Evolutionary conservation across 2,797 vertebrate species (phyloP).

Genomic region (Bucorvus abyssinicus): DNA sequence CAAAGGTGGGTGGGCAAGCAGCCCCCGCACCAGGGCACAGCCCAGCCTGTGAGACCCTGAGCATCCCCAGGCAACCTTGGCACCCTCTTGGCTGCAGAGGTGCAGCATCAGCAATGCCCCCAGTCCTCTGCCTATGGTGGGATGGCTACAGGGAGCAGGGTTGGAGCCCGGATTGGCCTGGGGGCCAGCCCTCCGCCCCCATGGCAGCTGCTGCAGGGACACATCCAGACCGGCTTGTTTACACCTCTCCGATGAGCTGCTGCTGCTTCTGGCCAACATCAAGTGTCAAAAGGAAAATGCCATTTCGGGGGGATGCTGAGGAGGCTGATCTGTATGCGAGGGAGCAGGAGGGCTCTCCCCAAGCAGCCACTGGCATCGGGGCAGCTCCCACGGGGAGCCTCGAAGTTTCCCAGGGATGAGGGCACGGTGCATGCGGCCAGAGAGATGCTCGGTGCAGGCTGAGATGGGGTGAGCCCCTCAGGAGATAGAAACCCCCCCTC

Average conservation of each 20-base stretch:
- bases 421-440: neutral
- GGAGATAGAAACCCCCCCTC: neutral
- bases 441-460: neutral
- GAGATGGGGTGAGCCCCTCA: neutral
- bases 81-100: accelerated
- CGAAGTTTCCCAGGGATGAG: neutral
- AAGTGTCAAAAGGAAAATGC: neutral
- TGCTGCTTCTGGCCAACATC: neutral
- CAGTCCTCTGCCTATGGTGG: neutral
- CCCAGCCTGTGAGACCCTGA: neutral
- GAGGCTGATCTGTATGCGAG: neutral
- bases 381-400: neutral
- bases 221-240: neutral
- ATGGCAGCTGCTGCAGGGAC: neutral
- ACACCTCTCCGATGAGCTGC: neutral
- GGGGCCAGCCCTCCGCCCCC: too few relatives aligned
- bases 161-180: neutral
- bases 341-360: conserved; percentile 11
- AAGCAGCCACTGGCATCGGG: neutral
- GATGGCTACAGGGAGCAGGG: neutral
- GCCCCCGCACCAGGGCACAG: accelerated
- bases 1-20: neutral
- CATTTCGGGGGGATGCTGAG: neutral
- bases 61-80: neutral
- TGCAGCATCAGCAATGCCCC: neutral